Conservation (phyloP, 2,888 invertebrate species). For the Acanthacorydalis orientalis region DNA sequence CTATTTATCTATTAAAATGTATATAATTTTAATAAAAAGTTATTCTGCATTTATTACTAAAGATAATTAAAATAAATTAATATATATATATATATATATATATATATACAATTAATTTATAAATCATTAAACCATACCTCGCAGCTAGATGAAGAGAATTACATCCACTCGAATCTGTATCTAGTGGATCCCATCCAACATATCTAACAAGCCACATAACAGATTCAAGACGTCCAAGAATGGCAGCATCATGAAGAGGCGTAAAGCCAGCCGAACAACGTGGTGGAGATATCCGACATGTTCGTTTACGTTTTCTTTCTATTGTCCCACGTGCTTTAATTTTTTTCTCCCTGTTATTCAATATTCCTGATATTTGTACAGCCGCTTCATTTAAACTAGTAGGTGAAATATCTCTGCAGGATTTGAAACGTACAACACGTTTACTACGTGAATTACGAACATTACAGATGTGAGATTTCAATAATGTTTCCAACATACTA, state of each 20-base stretch:
- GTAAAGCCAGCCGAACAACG: not conserved
- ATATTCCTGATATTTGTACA: not conserved
- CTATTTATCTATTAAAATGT: no score
- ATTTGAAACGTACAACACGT: not conserved
- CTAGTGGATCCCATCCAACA: not conserved
- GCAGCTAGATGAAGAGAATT: conserved; percentile 1
- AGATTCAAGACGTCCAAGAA: not conserved
- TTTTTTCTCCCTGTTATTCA: not conserved
- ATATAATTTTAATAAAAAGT: no score
- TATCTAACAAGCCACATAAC: not conserved
- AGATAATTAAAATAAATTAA: no score
- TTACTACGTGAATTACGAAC: not conserved
- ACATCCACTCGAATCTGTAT: conserved; percentile 1
- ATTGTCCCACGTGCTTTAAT: not conserved
- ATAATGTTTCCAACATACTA: not conserved
- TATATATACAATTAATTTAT: no score
- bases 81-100: no score
- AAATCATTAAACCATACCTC: not conserved
- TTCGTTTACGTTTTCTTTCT: not conserved
- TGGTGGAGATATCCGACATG: not conserved
- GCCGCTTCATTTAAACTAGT: not conserved
- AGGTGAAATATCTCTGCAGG: not conserved
- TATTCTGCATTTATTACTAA: no score
- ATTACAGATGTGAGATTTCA: not conserved
- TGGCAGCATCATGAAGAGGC: conserved; percentile 2